Percentiles rank a stretch among this genome's conserved stretches.
These are phyloP conservation scores for Peucedramus taeniatus DNA, from an alignment of 2,113 vertebrate genomes.

Conservation along the genomic window DNA sequence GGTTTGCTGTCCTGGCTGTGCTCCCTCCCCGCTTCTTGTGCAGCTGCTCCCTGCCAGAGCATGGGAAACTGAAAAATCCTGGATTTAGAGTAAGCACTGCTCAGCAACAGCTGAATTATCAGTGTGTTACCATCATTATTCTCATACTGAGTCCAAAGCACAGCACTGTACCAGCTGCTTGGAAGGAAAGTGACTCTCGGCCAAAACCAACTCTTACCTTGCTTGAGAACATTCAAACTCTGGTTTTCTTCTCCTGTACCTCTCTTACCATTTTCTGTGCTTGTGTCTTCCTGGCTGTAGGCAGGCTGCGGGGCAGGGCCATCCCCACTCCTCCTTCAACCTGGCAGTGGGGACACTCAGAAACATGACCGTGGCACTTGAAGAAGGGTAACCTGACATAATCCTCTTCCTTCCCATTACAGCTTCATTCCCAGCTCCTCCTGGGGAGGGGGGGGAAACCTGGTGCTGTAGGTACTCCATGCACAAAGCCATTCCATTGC, in stretches of 20 bases:
- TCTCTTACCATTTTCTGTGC: neutral
- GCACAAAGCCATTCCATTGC: neutral
- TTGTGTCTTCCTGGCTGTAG: neutral
- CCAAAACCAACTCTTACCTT: neutral
- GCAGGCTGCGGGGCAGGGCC: constrained; percentile 36
- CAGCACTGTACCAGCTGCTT: neutral
- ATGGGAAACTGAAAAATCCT: neutral
- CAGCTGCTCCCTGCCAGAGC: neutral
- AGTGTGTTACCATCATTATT: neutral
- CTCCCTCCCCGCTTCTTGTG: neutral
- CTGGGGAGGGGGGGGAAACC: neutral
- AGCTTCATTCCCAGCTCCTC: neutral
- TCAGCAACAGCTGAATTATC: neutral
- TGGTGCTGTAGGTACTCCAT: neutral
- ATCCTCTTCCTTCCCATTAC: neutral
- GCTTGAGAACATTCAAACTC: neutral
- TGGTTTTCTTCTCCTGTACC: neutral
- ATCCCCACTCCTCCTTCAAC: constrained; percentile 56
- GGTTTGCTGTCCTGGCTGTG: neutral
- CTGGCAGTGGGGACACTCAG: constrained; percentile 36
- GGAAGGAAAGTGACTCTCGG: neutral
- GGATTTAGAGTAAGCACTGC: neutral
- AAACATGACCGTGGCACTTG: neutral
- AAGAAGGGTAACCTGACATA: constrained; percentile 27
- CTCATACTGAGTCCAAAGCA: neutral